Conservation (phyloP, 2,888 invertebrate species). For the Monopis laevigella region DNA sequence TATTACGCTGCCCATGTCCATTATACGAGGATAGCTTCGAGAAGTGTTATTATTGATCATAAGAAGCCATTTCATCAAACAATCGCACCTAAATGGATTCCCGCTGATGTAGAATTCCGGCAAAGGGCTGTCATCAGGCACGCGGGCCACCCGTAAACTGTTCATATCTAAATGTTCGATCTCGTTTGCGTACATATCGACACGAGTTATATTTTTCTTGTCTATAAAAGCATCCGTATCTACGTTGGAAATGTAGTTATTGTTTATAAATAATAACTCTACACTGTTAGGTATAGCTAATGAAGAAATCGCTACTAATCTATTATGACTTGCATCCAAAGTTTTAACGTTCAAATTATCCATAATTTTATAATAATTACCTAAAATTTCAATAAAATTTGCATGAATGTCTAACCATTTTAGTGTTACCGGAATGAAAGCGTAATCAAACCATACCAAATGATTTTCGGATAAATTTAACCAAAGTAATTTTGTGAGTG, state of each 20-base stretch:
- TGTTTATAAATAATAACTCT: conserved; percentile 87
- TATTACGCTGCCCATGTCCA: conserved; percentile 88
- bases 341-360: conserved; percentile 82
- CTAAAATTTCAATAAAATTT: conserved; percentile 86
- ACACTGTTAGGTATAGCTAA: conserved; percentile 88
- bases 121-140: conserved; percentile 73
- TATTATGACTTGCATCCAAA: conserved; percentile 89
- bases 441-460: conserved; percentile 92
- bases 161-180: conserved; percentile 84
- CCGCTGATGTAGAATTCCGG: conserved; percentile 92
- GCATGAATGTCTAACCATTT: conserved; percentile 92
- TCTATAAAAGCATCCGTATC: conserved; percentile 86
- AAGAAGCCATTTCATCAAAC: conserved; percentile 95
- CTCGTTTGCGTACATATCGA: conserved; percentile 91
- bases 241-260: conserved; percentile 84
- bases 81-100: conserved; percentile 94
- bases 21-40: conserved; percentile 84
- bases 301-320: conserved; percentile 80
- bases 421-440: conserved; percentile 86
- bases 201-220: conserved; percentile 83
- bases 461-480: conserved; percentile 91
- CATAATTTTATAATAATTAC: conserved; percentile 88
- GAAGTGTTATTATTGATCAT: conserved; percentile 85
- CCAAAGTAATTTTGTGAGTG: conserved; percentile 83
- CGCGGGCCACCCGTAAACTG: conserved; percentile 78